Percentiles rank a stretch among this genome's conserved stretches.
These are phyloP conservation scores for Mustelus asterias DNA, from an alignment of 2,113 vertebrate species.

Conservation along the genomic window DNA sequence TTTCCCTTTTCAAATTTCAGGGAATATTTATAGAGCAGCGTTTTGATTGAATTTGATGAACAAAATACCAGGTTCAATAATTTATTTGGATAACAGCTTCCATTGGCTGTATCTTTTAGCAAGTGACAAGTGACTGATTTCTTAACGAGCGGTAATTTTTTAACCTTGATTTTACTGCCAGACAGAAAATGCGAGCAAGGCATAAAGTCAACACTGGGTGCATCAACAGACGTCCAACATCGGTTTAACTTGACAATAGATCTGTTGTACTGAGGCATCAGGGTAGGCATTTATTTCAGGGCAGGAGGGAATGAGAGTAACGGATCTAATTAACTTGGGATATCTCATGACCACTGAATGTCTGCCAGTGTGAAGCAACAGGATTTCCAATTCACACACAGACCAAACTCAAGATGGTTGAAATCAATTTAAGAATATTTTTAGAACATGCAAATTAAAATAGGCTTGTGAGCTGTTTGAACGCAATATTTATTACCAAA, in stretches of 20 bases:
- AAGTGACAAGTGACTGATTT: neutral
- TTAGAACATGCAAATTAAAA: neutral
- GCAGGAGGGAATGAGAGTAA: neutral
- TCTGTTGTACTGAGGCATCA: neutral
- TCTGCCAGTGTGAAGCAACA: neutral
- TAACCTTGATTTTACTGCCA: neutral
- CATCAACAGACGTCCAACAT: neutral
- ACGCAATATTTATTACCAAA: neutral
- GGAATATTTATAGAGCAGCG: neutral
- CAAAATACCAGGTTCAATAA: neutral
- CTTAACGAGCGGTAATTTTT: neutral
- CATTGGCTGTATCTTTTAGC: neutral
- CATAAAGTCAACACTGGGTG: neutral
- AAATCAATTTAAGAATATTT: neutral
- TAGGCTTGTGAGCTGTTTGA: neutral
- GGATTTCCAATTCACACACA: neutral
- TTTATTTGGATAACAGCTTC: neutral
- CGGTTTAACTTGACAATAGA: neutral
- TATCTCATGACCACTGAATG: neutral
- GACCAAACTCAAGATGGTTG: neutral
- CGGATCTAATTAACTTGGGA: neutral
- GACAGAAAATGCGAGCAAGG: neutral
- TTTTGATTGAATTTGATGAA: neutral
- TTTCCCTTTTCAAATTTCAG: neutral
- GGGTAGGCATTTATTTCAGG: neutral